Percentiles rank a stretch among this genome's conserved stretches.
These are phyloP conservation scores for Pardalotus punctatus DNA, from an alignment of 2,113 vertebrate genomes.

Conservation along the genomic window DNA sequence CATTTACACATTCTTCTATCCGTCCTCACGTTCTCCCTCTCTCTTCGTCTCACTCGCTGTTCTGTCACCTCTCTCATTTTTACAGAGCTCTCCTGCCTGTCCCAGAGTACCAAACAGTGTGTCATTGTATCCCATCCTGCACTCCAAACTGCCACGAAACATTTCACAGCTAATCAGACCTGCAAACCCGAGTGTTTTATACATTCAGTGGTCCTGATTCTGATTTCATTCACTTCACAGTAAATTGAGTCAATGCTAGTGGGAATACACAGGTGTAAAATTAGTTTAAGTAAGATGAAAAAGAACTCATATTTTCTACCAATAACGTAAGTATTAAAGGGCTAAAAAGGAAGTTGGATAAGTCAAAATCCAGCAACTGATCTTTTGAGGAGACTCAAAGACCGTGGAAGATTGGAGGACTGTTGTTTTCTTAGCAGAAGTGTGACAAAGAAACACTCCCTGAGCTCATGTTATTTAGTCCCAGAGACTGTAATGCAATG, in stretches of 20 bases:
- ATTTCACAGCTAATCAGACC: conserved; percentile 44
- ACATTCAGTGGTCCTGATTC: conserved; percentile 21
- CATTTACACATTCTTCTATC: conserved; percentile 41
- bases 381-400: not conserved
- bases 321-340: not conserved
- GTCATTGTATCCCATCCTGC: not conserved
- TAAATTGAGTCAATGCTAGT: conserved; percentile 7
- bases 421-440: not conserved
- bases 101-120: not conserved
- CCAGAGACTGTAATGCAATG: not conserved
- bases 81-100: not conserved
- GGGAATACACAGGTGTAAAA: conserved; percentile 47
- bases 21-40: not conserved
- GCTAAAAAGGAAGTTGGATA: conserved; percentile 2
- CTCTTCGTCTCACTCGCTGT: not conserved
- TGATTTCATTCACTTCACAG: conserved; percentile 37
- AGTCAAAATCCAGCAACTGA: not conserved
- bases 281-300: conserved; percentile 26
- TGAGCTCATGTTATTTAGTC: not conserved
- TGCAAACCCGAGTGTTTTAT: not conserved
- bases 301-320: not conserved
- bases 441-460: not conserved
- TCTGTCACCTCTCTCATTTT: conserved; percentile 18
- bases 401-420: not conserved
- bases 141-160: not conserved